Percentiles rank a stretch among this genome's conserved stretches.
Conservation (phyloP, 2,888 invertebrate species). For the Apotomis turbidana region DNA sequence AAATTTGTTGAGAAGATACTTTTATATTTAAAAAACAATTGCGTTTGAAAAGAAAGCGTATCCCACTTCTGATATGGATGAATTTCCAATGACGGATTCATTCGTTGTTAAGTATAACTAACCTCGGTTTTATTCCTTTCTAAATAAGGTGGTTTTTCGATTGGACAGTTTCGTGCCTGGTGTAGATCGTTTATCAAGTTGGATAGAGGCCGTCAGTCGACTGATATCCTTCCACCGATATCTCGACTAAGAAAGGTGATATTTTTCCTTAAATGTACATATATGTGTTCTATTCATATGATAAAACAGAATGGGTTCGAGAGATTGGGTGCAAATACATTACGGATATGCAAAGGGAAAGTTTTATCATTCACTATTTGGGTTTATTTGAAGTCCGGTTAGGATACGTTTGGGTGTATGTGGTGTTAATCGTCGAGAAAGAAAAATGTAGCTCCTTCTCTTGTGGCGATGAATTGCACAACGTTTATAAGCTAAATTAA, state of each 20-base stretch:
- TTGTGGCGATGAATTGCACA: too few relatives aligned
- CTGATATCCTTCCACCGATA: slow-evolving; percentile 59
- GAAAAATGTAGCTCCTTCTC: too few relatives aligned
- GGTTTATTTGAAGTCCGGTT: neutral
- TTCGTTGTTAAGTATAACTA: neutral
- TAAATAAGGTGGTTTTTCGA: slow-evolving; percentile 43
- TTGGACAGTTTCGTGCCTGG: slow-evolving; percentile 38
- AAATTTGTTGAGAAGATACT: slow-evolving; percentile 3
- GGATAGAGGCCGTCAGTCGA: slow-evolving; percentile 65
- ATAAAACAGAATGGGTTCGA: slow-evolving; percentile 21
- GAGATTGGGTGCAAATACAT: slow-evolving; percentile 11
- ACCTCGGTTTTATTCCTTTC: neutral
- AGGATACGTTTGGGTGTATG: too few relatives aligned
- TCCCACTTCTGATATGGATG: slow-evolving; percentile 21
- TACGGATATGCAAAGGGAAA: neutral
- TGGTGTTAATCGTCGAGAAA: too few relatives aligned
- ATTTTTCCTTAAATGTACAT: slow-evolving; percentile 39
- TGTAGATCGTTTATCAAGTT: slow-evolving; percentile 64
- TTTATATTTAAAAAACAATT: neutral
- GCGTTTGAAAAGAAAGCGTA: slow-evolving; percentile 27
- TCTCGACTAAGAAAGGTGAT: slow-evolving; percentile 57
- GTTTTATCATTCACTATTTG: neutral
- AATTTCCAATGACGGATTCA: slow-evolving; percentile 23
- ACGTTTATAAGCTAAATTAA: too few relatives aligned
- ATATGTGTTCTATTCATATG: slow-evolving; percentile 36